phyloP scores from a whole-genome alignment of 2,113 vertebrate genomes.

The Dromas ardeola region DNA sequence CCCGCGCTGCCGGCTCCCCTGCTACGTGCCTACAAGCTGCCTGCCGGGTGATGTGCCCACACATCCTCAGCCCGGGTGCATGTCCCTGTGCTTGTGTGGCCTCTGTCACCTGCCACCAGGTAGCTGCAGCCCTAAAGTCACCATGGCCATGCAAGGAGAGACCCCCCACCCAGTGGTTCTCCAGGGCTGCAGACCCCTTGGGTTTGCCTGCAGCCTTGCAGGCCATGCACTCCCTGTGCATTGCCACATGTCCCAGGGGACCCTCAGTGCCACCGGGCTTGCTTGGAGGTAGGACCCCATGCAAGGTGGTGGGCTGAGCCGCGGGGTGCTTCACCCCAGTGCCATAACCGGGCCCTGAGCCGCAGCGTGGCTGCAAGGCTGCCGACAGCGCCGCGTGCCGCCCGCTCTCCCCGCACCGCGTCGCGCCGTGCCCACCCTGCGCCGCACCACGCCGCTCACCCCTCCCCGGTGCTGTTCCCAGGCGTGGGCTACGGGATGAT shows the following conservation, averaged over 20 bases:
- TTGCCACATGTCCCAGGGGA: not conserved
- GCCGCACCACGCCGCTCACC: not conserved
- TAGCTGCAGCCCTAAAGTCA: not conserved
- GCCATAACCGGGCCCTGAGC: not conserved
- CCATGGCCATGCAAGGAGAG: not conserved
- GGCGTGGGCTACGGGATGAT: constrained; percentile 99
- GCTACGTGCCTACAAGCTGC: not conserved
- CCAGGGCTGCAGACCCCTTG: not conserved
- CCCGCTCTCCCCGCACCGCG: not conserved
- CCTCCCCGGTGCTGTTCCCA: constrained; percentile 67
- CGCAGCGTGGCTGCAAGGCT: not conserved
- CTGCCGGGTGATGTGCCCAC: not conserved
- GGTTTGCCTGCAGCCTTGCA: not conserved
- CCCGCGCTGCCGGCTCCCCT: not conserved
- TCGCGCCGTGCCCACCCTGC: not conserved
- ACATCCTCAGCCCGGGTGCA: not conserved
- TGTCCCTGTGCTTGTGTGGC: not conserved
- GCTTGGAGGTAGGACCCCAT: not conserved
- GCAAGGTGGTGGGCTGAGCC: not conserved
- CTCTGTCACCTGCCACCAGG: not conserved
- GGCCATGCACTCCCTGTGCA: not conserved
- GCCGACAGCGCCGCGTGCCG: rapidly evolving
- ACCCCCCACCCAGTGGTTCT: not conserved
- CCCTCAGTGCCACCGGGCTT: not conserved
- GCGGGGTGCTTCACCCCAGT: not conserved